Evolutionary conservation across 2,113 vertebrate species (phyloP).

Genomic region (Grus americana): DNA sequence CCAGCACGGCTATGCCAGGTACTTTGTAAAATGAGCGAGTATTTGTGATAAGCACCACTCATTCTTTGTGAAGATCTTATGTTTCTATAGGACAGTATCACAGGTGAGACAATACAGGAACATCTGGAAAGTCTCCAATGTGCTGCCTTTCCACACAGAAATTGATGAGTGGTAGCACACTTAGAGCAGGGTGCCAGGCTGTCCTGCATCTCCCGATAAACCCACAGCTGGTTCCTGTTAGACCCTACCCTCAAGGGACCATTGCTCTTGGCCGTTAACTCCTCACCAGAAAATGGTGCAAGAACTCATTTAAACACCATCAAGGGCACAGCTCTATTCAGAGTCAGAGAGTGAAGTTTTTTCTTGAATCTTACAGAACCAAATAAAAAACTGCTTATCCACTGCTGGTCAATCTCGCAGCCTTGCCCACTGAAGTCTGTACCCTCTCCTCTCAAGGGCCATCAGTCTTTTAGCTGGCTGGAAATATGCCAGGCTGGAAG

Average conservation of each 20-base stretch:
- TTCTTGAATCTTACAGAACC: neutral
- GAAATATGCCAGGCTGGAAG: neutral
- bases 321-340: accelerated
- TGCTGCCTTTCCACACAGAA: neutral
- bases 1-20: accelerated
- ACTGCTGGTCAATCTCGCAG: neutral
- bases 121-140: neutral
- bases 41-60: neutral
- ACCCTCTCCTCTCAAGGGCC: neutral
- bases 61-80: neutral
- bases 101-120: neutral
- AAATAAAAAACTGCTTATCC: neutral
- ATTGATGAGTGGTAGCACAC: neutral
- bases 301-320: neutral
- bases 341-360: neutral
- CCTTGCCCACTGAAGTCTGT: neutral
- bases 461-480: neutral
- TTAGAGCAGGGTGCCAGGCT: neutral
- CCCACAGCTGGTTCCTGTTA: neutral
- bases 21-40: neutral
- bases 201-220: neutral
- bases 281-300: neutral
- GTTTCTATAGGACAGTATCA: neutral
- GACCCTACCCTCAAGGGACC: neutral
- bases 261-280: neutral